Evolutionary conservation across 92 coral and sea anemone genomes (phyloP).

Genomic region (Plumapathes pennacea): DNA sequence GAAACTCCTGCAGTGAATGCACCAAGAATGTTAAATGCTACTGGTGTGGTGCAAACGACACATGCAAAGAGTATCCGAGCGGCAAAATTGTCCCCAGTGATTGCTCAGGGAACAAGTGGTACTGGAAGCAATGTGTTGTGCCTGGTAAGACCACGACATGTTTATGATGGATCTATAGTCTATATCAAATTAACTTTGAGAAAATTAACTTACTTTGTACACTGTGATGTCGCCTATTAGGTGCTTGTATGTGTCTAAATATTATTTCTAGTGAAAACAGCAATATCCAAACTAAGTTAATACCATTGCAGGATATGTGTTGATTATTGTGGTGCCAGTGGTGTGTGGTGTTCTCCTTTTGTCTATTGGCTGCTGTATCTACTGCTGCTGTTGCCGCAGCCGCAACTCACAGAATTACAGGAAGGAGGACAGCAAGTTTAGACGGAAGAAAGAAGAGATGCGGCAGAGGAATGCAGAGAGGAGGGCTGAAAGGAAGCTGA

Average conservation of each 20-base stretch:
- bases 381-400: constrained; percentile 93
- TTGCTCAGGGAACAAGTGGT: constrained; percentile 89
- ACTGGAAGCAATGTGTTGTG: constrained; percentile 77
- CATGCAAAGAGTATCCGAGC: constrained; percentile 57
- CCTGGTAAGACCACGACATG: constrained; percentile 55
- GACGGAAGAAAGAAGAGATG: constrained; percentile 61
- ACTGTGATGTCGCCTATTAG: no score
- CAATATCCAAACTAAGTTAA: neutral
- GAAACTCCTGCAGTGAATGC: constrained; percentile 74
- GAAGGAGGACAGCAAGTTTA: constrained; percentile 66
- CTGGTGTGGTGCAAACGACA: constrained; percentile 70
- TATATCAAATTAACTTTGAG: no score
- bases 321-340: constrained; percentile 87
- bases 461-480: constrained; percentile 75
- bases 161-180: neutral
- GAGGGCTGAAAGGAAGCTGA: constrained; percentile 63
- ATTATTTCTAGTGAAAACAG: no score
- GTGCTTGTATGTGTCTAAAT: no score
- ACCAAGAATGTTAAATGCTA: constrained; percentile 60
- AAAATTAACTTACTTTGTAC: no score
- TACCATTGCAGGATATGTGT: constrained; percentile 49
- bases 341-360: constrained; percentile 71
- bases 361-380: constrained; percentile 80
- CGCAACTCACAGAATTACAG: constrained; percentile 39
- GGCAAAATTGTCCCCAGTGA: constrained; percentile 61